A percentile compares a stretch with the other conserved stretches of the same genome.
These are phyloP conservation scores for Castor canadensis DNA, from an alignment of 2,113 vertebrate species.

Conservation along the genomic window DNA sequence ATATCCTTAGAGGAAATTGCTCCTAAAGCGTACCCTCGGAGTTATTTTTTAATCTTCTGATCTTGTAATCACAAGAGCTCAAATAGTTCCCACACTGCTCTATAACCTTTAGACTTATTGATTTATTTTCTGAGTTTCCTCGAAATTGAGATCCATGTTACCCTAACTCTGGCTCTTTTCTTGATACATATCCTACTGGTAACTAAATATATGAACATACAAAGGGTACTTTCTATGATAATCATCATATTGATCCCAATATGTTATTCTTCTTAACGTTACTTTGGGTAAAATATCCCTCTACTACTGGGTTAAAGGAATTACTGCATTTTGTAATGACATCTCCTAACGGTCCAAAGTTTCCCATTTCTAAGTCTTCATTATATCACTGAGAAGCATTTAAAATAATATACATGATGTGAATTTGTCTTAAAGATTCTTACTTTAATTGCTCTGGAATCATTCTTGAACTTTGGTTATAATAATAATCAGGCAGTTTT, in stretches of 20 bases:
- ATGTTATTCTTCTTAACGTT: neutral
- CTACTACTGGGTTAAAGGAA: neutral
- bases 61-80: conserved; percentile 72
- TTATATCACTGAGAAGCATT: neutral
- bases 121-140: conserved; percentile 73
- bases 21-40: conserved; percentile 37
- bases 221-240: neutral
- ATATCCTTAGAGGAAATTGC: conserved; percentile 48
- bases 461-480: neutral
- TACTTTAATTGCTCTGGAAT: neutral
- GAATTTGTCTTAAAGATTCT: neutral
- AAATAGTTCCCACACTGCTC: conserved; percentile 69
- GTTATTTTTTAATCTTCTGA: conserved; percentile 75
- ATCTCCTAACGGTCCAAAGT: neutral
- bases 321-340: neutral
- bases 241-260: neutral
- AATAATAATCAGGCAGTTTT: neutral
- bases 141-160: conserved; percentile 50
- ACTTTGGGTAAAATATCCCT: neutral
- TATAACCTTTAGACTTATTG: conserved; percentile 71
- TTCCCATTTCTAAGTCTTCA: neutral
- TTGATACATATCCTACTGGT: conserved; percentile 18
- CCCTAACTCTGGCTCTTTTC: conserved; percentile 29
- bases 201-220: neutral
- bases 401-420: neutral